These are phyloP conservation scores for Perdita meconis DNA, from an alignment of 2,888 invertebrate species.

Conservation along the genomic window DNA sequence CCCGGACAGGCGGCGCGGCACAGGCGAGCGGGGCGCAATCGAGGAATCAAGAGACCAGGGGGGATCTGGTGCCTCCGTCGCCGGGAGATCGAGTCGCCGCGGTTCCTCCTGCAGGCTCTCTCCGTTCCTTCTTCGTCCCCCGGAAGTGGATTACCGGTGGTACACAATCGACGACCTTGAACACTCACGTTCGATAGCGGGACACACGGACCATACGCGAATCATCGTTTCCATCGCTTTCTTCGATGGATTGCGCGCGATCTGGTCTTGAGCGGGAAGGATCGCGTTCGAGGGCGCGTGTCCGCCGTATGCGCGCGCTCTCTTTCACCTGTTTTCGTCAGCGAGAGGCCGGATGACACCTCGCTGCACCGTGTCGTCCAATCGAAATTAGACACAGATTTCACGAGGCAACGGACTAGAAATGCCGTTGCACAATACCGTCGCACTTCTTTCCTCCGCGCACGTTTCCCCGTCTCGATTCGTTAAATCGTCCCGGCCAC, in stretches of 20 bases:
- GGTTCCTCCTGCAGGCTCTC: neutral
- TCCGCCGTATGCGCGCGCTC: conserved; percentile 22
- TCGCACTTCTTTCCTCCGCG: conserved; percentile 21
- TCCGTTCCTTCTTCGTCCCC: conserved; percentile 21
- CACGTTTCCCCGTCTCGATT: conserved; percentile 7
- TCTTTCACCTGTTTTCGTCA: conserved; percentile 38
- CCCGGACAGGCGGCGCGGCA: conserved; percentile 63
- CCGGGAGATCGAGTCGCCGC: conserved; percentile 1
- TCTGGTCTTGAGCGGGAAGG: conserved; percentile 13
- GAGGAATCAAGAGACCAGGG: conserved; percentile 24
- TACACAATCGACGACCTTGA: conserved; percentile 60
- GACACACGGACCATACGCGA: conserved; percentile 22
- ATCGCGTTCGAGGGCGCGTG: conserved; percentile 7
- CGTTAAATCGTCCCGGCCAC: too few species aligned
- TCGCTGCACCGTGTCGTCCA: conserved; percentile 13
- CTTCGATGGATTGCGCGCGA: neutral
- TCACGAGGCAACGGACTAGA: conserved; percentile 59
- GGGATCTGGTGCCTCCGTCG: neutral
- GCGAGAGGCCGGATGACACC: neutral
- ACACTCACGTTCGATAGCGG: conserved; percentile 50
- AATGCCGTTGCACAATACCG: conserved; percentile 65
- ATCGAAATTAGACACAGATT: conserved; percentile 43
- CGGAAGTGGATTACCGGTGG: conserved; percentile 61
- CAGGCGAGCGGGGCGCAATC: conserved; percentile 51
- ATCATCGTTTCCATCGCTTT: conserved; percentile 48